Evolutionary conservation across 2,797 vertebrate genomes (phyloP).

Genomic region (Peromyscus attwateri): DNA sequence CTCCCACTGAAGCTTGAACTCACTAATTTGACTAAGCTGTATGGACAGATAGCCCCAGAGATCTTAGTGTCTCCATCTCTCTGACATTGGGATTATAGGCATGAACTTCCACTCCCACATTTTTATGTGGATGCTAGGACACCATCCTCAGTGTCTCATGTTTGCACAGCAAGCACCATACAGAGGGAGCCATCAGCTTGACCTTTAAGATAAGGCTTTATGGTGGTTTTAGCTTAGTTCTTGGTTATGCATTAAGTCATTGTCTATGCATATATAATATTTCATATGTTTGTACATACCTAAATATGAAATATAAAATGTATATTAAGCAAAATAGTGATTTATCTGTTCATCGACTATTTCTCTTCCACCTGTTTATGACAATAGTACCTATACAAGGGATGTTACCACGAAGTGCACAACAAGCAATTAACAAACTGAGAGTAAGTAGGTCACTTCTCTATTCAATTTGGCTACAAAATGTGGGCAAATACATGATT

Average conservation of each 20-base stretch:
- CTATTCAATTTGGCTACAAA: no score
- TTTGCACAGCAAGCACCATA: neutral
- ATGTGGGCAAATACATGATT: no score
- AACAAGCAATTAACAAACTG: no score
- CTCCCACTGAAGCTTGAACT: neutral
- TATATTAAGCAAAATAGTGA: neutral
- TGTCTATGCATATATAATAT: neutral
- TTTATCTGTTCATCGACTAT: neutral
- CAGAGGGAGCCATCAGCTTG: neutral
- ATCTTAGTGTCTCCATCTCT: neutral
- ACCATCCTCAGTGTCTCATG: neutral
- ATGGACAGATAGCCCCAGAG: neutral
- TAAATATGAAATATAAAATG: neutral
- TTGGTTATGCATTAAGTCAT: neutral
- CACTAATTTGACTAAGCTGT: neutral
- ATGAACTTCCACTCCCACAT: neutral
- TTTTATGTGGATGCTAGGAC: neutral
- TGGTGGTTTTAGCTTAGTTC: neutral
- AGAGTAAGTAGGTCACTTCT: no score
- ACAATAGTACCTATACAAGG: no score
- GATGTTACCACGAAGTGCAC: no score
- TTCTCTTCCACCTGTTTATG: neutral
- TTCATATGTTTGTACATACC: neutral
- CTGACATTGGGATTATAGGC: neutral
- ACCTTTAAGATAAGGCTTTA: neutral